These are phyloP conservation scores for Rhopilema esculentum DNA, from an alignment of 30 jellyfish, hydroid and myxozoan species.

Conservation along the genomic window DNA sequence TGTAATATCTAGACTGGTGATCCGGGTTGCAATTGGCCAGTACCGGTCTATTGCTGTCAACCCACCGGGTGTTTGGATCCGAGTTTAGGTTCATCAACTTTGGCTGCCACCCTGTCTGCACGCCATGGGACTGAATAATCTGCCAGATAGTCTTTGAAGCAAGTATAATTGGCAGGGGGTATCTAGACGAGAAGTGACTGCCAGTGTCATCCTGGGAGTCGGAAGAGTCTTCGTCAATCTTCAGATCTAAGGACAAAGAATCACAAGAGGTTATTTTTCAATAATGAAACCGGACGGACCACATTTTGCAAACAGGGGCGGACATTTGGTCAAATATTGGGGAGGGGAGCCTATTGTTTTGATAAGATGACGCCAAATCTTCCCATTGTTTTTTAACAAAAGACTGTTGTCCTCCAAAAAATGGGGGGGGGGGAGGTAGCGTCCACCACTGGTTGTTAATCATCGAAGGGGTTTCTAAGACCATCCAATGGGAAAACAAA, in stretches of 20 bases:
- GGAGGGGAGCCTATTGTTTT: too few relatives aligned
- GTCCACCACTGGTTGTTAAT: too few relatives aligned
- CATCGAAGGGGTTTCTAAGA: too few relatives aligned
- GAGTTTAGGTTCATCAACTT: conserved; percentile 77
- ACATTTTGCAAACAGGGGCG: too few relatives aligned
- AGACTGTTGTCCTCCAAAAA: too few relatives aligned
- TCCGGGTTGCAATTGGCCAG: conserved; percentile 80
- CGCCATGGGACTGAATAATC: conserved; percentile 77
- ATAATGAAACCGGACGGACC: too few relatives aligned
- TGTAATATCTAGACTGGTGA: conserved; percentile 88
- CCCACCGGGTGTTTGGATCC: conserved; percentile 92
- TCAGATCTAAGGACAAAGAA: neutral
- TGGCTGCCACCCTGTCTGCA: conserved; percentile 43
- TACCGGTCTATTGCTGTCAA: conserved; percentile 81
- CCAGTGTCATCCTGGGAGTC: conserved; percentile 65
- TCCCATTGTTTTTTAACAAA: too few relatives aligned
- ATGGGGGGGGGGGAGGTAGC: too few relatives aligned
- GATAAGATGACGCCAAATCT: too few relatives aligned
- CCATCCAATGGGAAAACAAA: too few relatives aligned
- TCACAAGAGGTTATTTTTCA: too few relatives aligned
- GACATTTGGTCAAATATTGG: too few relatives aligned
- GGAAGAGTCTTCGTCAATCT: conserved; percentile 6
- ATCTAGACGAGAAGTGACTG: conserved; percentile 88
- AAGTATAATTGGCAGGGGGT: conserved; percentile 88
- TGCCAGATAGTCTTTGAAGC: conserved; percentile 90